A percentile compares a stretch with the other conserved stretches of the same genome.
phyloP scores from a whole-genome alignment of 2,888 invertebrate species.

The Xanthorhoe designata region DNA sequence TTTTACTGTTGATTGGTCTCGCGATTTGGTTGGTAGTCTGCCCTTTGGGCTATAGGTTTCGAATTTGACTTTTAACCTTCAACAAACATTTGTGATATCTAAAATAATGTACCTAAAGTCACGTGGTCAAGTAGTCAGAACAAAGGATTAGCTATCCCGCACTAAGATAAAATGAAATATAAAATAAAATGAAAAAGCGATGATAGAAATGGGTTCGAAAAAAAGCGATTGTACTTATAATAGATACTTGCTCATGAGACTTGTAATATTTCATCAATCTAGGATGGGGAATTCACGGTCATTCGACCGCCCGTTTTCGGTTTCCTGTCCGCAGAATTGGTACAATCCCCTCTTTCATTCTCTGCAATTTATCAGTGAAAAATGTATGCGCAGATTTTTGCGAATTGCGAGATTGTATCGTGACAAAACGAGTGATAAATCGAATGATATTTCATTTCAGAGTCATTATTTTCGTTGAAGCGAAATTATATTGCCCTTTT shows the following conservation, averaged over 20 bases:
- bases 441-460: slow-evolving; percentile 33
- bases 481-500: not conserved
- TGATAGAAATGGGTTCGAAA: too few species aligned
- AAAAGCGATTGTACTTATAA: not conserved
- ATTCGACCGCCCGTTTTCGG: slow-evolving; percentile 38
- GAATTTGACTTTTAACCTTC: too few species aligned
- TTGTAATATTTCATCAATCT: slow-evolving; percentile 33
- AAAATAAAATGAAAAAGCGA: too few species aligned
- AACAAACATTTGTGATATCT: too few species aligned
- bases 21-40: not conserved
- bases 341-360: slow-evolving; percentile 43
- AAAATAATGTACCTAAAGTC: too few species aligned
- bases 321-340: slow-evolving; percentile 47
- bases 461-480: slow-evolving; percentile 19
- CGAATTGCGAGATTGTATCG: slow-evolving; percentile 37
- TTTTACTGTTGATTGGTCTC: not conserved
- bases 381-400: slow-evolving; percentile 52
- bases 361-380: slow-evolving; percentile 55
- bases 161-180: too few species aligned
- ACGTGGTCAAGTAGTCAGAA: too few species aligned
- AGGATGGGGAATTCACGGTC: slow-evolving; percentile 37
- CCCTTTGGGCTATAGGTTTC: not conserved
- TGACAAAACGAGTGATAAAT: slow-evolving; percentile 36
- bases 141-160: too few species aligned
- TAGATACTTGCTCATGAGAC: slow-evolving; percentile 16